Evolutionary conservation across 2,797 vertebrate genomes (phyloP), one percentile per base, ranked within the genome.

Genomic region (Zenarchopterus dispar): DNA sequence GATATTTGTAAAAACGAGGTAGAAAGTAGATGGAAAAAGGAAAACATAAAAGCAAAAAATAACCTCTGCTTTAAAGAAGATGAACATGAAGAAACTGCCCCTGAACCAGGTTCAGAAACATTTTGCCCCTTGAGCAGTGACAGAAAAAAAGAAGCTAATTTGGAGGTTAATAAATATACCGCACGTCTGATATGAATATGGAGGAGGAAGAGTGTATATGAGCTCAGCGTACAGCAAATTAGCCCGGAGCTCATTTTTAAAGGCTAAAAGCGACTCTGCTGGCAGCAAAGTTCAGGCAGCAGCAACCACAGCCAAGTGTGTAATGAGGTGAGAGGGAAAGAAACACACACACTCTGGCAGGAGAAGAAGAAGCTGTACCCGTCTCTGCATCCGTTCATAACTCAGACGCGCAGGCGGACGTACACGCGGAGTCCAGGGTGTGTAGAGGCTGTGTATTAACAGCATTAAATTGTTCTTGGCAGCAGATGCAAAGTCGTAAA

Each of bases 301-400:
- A 56, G 78, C 72, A 45, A 49, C 71, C 67, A 52, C 64, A 84
- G 90, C 91, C 90, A 92, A 91, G 78, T 80, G 81, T 80, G 85
- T 92, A 91, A 93, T 91, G 91, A 92, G 89, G 89, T 91, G 92
- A 75, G 77, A 90, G 87, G 69, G 70, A 61, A 46, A 62, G 58
- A 60, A 41, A 55, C 47, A 62, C 68, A 62, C 68, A 50, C 43
- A 46, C 45, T 28, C 75, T 51, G 42, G 54, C 68, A 69, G 45
- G 21, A 67, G 42, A 45, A 54, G 46, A 47, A 75, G 59, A 63
- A 65, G 56, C 56, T 64, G 50, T 47, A 64, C 67, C 57, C 68
- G 49, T 53, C 31, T 52, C 48, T 56, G 51, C 54, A 49, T 46
- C 24, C 8, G 18, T 54, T 51, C 58, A 45, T 55, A 64, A 26